Percentiles rank a stretch among this genome's conserved stretches.
phyloP scores from a whole-genome alignment of 2,888 invertebrate genomes.

The Spialia ferax region DNA sequence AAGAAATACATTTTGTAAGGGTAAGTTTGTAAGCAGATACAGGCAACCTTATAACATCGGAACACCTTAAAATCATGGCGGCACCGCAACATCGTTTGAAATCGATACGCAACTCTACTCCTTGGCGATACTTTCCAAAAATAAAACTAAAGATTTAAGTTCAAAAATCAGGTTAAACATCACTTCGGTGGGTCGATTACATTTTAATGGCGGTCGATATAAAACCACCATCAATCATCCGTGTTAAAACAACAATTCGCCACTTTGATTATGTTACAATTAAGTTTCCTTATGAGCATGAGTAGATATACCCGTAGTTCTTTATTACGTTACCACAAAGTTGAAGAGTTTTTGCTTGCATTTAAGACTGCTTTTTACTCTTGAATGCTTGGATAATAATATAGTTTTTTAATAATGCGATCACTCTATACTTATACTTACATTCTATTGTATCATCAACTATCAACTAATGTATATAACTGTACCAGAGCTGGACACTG shows the following conservation, averaged over 20 bases:
- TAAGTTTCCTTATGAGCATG: background rate
- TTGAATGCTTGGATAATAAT: no score
- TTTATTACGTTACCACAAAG: background rate
- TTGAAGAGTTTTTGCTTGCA: no score
- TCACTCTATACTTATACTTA: no score
- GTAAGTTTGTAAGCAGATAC: background rate
- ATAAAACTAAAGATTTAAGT: conserved; percentile 20
- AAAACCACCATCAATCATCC: conserved; percentile 57
- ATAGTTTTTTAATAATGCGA: no score
- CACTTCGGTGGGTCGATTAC: conserved; percentile 48
- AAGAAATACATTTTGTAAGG: background rate
- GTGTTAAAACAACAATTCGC: conserved; percentile 46
- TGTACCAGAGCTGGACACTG: no score
- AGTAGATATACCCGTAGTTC: no score
- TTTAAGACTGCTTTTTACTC: no score
- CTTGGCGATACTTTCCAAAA: conserved; percentile 25
- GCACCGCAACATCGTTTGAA: conserved; percentile 12
- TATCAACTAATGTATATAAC: no score
- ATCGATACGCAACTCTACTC: conserved; percentile 28
- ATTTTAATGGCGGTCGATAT: conserved; percentile 51
- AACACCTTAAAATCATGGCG: conserved; percentile 7
- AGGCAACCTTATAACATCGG: background rate
- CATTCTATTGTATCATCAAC: no score
- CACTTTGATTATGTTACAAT: conserved; percentile 33
- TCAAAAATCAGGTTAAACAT: conserved; percentile 47